Percentiles rank a stretch among this genome's conserved stretches.
phyloP scores from a whole-genome alignment of 2,113 vertebrate genomes.

The Hydrochoerus hydrochaeris region DNA sequence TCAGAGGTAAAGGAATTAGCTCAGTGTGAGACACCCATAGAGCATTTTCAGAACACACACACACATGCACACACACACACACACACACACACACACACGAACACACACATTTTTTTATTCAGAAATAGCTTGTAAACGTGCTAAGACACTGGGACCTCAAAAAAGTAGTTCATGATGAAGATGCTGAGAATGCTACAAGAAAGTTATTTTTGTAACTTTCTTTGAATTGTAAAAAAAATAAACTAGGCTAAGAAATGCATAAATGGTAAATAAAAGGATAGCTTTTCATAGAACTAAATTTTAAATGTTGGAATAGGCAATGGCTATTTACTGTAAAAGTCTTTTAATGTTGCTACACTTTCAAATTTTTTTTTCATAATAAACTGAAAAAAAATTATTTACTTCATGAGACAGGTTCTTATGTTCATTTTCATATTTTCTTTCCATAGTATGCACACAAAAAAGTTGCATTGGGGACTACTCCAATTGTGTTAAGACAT shows the following conservation, averaged over 20 bases:
- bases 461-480: neutral
- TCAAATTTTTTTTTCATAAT: neutral
- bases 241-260: neutral
- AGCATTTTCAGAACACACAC: neutral
- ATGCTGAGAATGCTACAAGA: neutral
- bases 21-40: neutral
- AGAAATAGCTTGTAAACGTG: neutral
- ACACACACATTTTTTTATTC: neutral
- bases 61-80: rapidly evolving
- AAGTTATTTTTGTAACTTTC: neutral
- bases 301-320: neutral
- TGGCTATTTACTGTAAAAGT: neutral
- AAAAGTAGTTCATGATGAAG: neutral
- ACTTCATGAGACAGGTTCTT: neutral
- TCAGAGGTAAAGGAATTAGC: neutral
- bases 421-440: neutral
- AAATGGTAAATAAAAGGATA: neutral
- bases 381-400: neutral
- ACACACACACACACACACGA: neutral
- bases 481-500: neutral
- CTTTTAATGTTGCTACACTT: neutral
- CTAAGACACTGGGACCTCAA: neutral
- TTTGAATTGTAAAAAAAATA: neutral
- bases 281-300: neutral
- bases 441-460: neutral